Evolutionary conservation across 2,113 vertebrate species (phyloP), one percentile per base, ranked within the genome.

Genomic region (Cervus canadensis): DNA sequence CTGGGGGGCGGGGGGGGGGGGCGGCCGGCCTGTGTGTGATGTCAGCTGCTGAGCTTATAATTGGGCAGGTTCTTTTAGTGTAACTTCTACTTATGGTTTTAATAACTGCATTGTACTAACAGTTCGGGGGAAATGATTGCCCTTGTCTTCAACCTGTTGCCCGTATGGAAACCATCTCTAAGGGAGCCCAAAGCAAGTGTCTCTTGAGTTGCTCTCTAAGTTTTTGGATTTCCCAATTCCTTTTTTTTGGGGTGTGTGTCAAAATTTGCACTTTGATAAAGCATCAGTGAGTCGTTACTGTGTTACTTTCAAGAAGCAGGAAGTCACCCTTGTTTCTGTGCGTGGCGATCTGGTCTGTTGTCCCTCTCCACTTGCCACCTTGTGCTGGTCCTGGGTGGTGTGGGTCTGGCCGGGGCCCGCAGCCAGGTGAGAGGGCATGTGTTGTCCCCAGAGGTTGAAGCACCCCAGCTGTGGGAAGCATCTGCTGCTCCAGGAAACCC

Each of bases 401-500:
- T 74, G 57, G 57, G 87, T 97, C 97, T 56, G 17, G 12, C 36
- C 4, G n/a, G 52, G 56, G 14, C 56, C 8, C n/a, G 54, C 26
- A 15, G 59, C 48, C 59, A 74, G 50, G 50, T 71, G n/a, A 87
- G 50, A 54, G 64, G 74, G 76, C 12, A 13, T 89, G 52, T 93
- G 48, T 89, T 59, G 36, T 96, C 62, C 76, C 76, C 33, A 87
- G 79, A 89, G 71, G 26, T 54, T 28, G 17, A 59, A 60, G 33
- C 62, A n/a, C 13, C 40, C 57, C 56, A n/a, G 40, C 87, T 82
- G 2, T 56, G 28, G 48, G 81, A 93, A 97, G 92, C 90, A 67
- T 64, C 95, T 94, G 91, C 59, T 82, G 15, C 52, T 96, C 56
- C n/a, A 88, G 95, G 89, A 95, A 95, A 79, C 48, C 67, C 81